Evolutionary conservation across 1,140 invertebrate species (phyloP).

Genomic region (Zaprionus ornatus): DNA sequence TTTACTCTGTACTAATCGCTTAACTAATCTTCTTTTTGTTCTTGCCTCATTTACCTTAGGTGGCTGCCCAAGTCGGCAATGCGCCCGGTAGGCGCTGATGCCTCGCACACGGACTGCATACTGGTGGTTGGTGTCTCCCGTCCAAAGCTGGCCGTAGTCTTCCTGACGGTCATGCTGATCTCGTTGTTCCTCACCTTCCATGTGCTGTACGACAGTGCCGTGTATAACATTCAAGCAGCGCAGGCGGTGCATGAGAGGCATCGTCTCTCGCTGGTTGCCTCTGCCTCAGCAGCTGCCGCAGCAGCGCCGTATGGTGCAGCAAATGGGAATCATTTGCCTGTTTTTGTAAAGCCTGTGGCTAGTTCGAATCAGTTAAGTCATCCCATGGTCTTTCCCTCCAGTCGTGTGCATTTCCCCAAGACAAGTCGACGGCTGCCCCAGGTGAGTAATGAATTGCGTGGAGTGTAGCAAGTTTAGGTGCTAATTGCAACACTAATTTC

Average conservation of each 20-base stretch:
- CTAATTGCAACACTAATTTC: constrained; percentile 64
- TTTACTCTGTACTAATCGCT: background rate
- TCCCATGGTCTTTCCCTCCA: constrained; percentile 83
- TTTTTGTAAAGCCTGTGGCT: constrained; percentile 69
- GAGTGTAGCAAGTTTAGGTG: background rate
- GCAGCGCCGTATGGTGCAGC: constrained; percentile 14
- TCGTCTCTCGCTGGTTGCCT: constrained; percentile 67
- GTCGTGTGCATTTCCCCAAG: constrained; percentile 84
- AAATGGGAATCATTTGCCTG: constrained; percentile 63
- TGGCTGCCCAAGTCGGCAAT: constrained; percentile 91
- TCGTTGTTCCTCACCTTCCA: constrained; percentile 92
- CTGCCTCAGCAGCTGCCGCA: constrained; percentile 31
- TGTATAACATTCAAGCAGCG: constrained; percentile 88
- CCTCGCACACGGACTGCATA: constrained; percentile 89
- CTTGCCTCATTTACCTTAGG: constrained; percentile 84
- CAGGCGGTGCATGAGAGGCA: constrained; percentile 77
- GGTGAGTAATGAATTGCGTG: constrained; percentile 65
- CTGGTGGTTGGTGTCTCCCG: constrained; percentile 91
- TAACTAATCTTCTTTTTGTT: background rate
- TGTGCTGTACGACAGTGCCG: constrained; percentile 92
- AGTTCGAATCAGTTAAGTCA: constrained; percentile 77
- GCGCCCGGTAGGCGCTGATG: constrained; percentile 90
- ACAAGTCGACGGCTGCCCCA: constrained; percentile 86
- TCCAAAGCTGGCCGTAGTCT: constrained; percentile 90
- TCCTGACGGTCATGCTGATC: constrained; percentile 90